Base-by-base conservation (phyloP, 1,140 invertebrate species). In the Nylanderia fulva region DNA sequence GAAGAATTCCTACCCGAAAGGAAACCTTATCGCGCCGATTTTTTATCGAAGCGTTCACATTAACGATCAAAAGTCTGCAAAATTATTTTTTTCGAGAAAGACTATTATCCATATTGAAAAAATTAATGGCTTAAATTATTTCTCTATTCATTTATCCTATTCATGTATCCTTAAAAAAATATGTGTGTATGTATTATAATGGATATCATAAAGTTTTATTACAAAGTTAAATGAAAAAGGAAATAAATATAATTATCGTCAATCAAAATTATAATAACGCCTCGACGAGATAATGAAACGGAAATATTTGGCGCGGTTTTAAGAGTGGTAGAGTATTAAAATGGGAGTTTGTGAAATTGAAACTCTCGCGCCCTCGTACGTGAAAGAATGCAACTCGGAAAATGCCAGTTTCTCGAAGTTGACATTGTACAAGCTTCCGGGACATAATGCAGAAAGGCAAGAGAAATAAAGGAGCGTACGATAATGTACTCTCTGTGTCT, bases 401-500 rank as follows among this genome's bases (percentile, higher is more conserved):
- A 76, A 63, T 60, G 48, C 36, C 58, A 68, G 48, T 18, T 79
- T 36, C 61, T 79, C 36, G 39, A 64, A 56, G 8, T 64, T 54
- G 54, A 61, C 64, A 21, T 68, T 60, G 83, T 58, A 13, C 45
- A 72, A 83, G 58, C 71, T 72, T 82, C 42, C 84, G 33, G 3
- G 56, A 48, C n/a, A 33, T 71, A 82, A 85, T 69, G 45, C 39
- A 66, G 13, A 66, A 61, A 42, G 56, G 27, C 54, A 52, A 61
- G 24, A 13, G 58, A 33, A 52, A 60, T n/a, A 24, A 52, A 58
- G 42, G 42, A 33, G 18, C 42, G 21, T 52, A 36, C 66, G 39
- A 80, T 85, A 85, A 82, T 82, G 56, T 61, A 77, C 61, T 84
- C 18, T 45, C 21, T 48, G 13, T 45, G 27, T 27, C 45, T 68